Percentiles rank a stretch among this genome's conserved stretches.
These are phyloP conservation scores for Nymphalis c-album DNA, from an alignment of 2,888 invertebrate genomes.

Conservation along the genomic window DNA sequence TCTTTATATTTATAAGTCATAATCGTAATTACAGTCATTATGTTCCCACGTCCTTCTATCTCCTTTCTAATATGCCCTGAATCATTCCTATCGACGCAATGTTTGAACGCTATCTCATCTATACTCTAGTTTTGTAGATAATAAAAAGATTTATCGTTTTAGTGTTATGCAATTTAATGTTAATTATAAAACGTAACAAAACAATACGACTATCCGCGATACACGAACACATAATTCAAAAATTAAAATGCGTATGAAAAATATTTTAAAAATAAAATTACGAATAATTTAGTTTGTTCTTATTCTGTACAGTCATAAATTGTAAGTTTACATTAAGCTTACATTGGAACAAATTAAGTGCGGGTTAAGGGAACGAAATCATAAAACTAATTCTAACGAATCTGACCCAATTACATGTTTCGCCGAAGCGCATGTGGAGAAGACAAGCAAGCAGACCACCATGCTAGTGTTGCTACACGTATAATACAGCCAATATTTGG, in stretches of 20 bases:
- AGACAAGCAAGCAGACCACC: conserved; percentile 37
- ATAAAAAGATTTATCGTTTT: conserved; percentile 1
- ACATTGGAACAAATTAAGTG: conserved; percentile 43
- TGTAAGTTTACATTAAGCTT: conserved; percentile 6
- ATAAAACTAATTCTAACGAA: conserved; percentile 45
- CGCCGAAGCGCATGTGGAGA: conserved; percentile 27
- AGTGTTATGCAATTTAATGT: not conserved
- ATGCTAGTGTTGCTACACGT: conserved; percentile 6
- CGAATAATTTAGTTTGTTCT: no score
- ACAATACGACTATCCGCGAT: not conserved
- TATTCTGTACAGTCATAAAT: no score
- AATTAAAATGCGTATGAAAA: no score
- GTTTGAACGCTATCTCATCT: conserved; percentile 36
- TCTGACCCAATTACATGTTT: conserved; percentile 56
- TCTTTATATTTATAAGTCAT: conserved; percentile 35
- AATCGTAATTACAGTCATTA: conserved; percentile 37
- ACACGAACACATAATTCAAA: no score
- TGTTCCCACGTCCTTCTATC: conserved; percentile 56
- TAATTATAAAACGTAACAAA: not conserved
- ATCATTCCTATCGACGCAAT: conserved; percentile 44
- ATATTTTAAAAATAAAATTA: no score
- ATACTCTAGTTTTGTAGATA: conserved; percentile 26
- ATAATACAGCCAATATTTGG: not conserved
- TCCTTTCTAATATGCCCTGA: conserved; percentile 55
- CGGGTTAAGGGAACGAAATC: conserved; percentile 45